phyloP scores from a whole-genome alignment of 1,140 invertebrate genomes.

The Pissodes strobi region DNA sequence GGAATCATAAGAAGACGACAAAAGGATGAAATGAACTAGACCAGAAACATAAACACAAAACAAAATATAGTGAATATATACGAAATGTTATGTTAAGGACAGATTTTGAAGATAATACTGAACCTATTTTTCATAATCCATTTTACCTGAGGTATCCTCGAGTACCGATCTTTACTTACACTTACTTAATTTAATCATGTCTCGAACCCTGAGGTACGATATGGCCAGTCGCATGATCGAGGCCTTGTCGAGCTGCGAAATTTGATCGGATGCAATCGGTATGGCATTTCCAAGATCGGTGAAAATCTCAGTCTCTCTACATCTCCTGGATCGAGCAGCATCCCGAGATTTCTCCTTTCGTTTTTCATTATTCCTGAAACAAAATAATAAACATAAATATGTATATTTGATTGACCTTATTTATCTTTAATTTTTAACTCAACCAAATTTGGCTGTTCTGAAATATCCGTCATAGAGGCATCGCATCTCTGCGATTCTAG shows the following conservation, averaged over 20 bases:
- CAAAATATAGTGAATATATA: too few relatives aligned
- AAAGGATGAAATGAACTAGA: neutral
- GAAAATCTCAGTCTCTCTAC: constrained; percentile 94
- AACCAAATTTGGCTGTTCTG: too few relatives aligned
- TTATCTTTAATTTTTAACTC: neutral
- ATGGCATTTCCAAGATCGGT: constrained; percentile 80
- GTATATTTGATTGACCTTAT: neutral
- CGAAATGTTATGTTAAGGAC: too few relatives aligned
- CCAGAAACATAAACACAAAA: too few relatives aligned
- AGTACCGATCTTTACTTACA: too few relatives aligned
- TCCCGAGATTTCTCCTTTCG: constrained; percentile 96
- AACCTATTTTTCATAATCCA: too few relatives aligned
- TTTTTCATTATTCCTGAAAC: constrained; percentile 88
- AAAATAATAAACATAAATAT: too few relatives aligned
- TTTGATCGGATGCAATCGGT: constrained; percentile 76
- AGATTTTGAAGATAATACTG: too few relatives aligned
- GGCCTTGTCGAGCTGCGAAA: constrained; percentile 90
- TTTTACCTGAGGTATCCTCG: too few relatives aligned
- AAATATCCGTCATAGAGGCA: too few relatives aligned
- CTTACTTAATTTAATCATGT: constrained; percentile 80
- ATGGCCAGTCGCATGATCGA: constrained; percentile 94
- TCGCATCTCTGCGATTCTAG: too few relatives aligned
- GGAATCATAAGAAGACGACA: too few relatives aligned
- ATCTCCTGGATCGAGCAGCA: constrained; percentile 88
- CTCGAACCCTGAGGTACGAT: constrained; percentile 83